These are phyloP conservation scores for Morpho helenor DNA, from an alignment of 2,888 invertebrate genomes.

Conservation along the genomic window DNA sequence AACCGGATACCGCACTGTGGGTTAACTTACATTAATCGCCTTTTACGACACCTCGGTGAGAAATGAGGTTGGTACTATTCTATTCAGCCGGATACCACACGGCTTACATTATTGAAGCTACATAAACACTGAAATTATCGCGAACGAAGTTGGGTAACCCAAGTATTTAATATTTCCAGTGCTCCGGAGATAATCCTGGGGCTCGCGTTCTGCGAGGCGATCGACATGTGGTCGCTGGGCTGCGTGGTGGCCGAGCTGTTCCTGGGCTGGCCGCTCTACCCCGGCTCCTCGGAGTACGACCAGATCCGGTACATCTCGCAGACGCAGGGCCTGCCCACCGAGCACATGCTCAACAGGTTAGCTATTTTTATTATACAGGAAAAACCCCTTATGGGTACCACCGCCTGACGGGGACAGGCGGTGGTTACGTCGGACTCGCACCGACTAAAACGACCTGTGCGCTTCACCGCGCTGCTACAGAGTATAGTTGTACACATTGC, in stretches of 20 bases:
- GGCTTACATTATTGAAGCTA: too few relatives aligned
- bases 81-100: too few relatives aligned
- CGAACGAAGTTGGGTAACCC: background rate
- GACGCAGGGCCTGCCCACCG: constrained; percentile 98
- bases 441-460: too few relatives aligned
- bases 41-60: too few relatives aligned
- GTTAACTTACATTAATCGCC: too few relatives aligned
- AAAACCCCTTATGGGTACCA: background rate
- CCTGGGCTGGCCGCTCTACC: constrained; percentile 99
- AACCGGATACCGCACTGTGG: too few relatives aligned
- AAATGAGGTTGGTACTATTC: too few relatives aligned
- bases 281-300: constrained; percentile 99
- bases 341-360: constrained; percentile 97
- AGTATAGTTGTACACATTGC: too few relatives aligned
- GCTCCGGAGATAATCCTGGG: constrained; percentile 98
- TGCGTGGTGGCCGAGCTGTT: constrained; percentile 99
- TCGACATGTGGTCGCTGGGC: constrained; percentile 99
- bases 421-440: too few relatives aligned
- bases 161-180: constrained; percentile 59
- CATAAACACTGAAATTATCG: too few relatives aligned
- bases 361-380: background rate
- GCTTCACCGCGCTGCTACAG: too few relatives aligned
- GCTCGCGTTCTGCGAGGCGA: constrained; percentile 98
- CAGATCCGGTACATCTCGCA: constrained; percentile 98
- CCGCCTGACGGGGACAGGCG: too few relatives aligned